Percentiles rank a stretch among this genome's conserved stretches.
Evolutionary conservation across 2,888 invertebrate species (phyloP).

Genomic region (Rhagium mordax): DNA sequence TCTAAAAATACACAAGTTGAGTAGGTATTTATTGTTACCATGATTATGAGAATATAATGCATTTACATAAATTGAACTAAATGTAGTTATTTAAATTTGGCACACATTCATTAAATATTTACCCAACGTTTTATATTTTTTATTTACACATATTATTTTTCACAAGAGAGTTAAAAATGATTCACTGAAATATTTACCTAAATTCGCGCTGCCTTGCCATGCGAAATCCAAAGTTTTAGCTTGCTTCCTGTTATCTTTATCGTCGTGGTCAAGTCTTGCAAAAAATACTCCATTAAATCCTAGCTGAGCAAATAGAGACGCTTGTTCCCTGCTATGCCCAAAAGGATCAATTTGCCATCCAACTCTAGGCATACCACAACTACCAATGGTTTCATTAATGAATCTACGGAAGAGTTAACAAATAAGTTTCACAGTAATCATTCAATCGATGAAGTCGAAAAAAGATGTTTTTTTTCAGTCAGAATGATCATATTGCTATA

Average conservation of each 20-base stretch:
- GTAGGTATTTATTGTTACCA: too few species aligned
- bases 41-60: too few species aligned
- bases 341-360: slow-evolving; percentile 94
- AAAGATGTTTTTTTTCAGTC: not conserved
- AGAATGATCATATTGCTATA: not conserved
- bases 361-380: slow-evolving; percentile 82
- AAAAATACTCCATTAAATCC: slow-evolving; percentile 83
- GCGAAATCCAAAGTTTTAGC: slow-evolving; percentile 79
- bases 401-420: slow-evolving; percentile 25
- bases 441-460: too few species aligned
- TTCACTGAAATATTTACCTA: slow-evolving; percentile 72
- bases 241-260: slow-evolving; percentile 73
- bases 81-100: too few species aligned
- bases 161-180: too few species aligned
- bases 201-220: slow-evolving; percentile 77
- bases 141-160: too few species aligned
- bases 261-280: slow-evolving; percentile 79
- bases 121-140: too few species aligned
- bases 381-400: slow-evolving; percentile 76
- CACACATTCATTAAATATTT: too few species aligned
- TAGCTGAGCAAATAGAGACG: slow-evolving; percentile 77
- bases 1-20: slow-evolving; percentile 53
- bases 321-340: slow-evolving; percentile 83
- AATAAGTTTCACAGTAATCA: too few species aligned
- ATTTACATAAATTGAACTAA: too few species aligned